phyloP scores from a whole-genome alignment of 2,888 invertebrate species.

The Amiota mariae region DNA sequence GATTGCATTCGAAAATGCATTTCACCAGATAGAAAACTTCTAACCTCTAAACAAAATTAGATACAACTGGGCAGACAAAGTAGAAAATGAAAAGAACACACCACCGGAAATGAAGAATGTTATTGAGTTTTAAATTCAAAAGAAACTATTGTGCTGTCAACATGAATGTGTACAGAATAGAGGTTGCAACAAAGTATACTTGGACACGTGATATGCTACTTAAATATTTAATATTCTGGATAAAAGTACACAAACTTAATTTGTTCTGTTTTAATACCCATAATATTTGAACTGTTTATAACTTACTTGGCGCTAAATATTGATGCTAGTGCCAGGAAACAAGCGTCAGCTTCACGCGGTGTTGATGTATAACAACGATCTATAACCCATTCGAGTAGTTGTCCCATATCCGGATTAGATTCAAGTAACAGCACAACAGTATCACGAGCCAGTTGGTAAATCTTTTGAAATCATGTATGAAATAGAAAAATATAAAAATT shows the following conservation, averaged over 20 bases:
- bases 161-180: not conserved
- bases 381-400: slow-evolving; percentile 96
- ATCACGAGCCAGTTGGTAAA: slow-evolving; percentile 92
- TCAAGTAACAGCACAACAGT: slow-evolving; percentile 94
- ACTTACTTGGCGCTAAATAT: slow-evolving; percentile 94
- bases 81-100: no score
- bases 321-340: slow-evolving; percentile 95
- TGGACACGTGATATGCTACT: slow-evolving; percentile 50
- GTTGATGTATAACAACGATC: slow-evolving; percentile 97
- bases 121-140: no score
- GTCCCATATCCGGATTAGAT: slow-evolving; percentile 93
- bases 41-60: no score
- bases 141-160: no score
- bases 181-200: slow-evolving; percentile 35
- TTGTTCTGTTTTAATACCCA: slow-evolving; percentile 26
- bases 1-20: no score
- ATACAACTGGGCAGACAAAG: no score
- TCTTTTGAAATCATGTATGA: slow-evolving; percentile 74
- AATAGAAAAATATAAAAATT: not conserved
- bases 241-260: slow-evolving; percentile 12
- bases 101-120: no score
- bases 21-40: no score
- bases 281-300: slow-evolving; percentile 38
- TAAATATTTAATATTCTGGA: slow-evolving; percentile 36
- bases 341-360: slow-evolving; percentile 93